A percentile compares a stretch with the other conserved stretches of the same genome.
Conservation (phyloP, 2,888 invertebrate genomes). For the Cryptophagus acutangulus region DNA sequence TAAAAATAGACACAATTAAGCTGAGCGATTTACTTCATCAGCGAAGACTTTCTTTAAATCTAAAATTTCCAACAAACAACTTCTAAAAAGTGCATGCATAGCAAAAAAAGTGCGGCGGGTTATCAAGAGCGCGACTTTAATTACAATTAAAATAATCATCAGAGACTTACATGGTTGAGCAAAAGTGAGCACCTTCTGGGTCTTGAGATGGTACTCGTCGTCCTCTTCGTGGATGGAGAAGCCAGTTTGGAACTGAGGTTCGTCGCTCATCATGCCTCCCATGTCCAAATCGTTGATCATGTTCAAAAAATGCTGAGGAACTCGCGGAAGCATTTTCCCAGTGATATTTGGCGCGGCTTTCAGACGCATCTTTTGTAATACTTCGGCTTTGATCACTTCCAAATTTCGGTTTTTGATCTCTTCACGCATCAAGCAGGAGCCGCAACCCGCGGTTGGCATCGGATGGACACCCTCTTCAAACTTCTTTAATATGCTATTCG, state of each 20-base stretch:
- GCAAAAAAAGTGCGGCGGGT: too few species aligned
- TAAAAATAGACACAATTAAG: slow-evolving; percentile 5
- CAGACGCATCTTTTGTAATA: slow-evolving; percentile 56
- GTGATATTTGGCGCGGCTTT: slow-evolving; percentile 56
- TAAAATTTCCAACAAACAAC: too few species aligned
- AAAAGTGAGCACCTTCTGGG: slow-evolving; percentile 65
- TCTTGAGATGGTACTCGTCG: slow-evolving; percentile 64
- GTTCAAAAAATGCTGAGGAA: slow-evolving; percentile 48
- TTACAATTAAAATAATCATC: too few species aligned
- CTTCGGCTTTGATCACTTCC: slow-evolving; percentile 57
- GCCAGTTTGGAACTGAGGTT: slow-evolving; percentile 46
- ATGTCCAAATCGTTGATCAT: slow-evolving; percentile 38
- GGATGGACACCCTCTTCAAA: slow-evolving; percentile 6
- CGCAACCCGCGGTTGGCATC: slow-evolving; percentile 42
- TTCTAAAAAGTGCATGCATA: too few species aligned
- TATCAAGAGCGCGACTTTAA: too few species aligned
- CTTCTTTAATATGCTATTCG: slow-evolving; percentile 26
- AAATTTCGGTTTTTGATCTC: slow-evolving; percentile 55
- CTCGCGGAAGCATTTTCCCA: slow-evolving; percentile 53
- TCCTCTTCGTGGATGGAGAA: slow-evolving; percentile 55
- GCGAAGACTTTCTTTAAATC: too few species aligned
- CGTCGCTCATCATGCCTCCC: slow-evolving; percentile 48
- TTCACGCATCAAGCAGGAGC: slow-evolving; percentile 53
- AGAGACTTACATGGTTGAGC: slow-evolving; percentile 52
- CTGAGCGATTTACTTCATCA: too few species aligned